Conservation (phyloP, 2,797 vertebrate genomes). For the Hirundo rustica region DNA sequence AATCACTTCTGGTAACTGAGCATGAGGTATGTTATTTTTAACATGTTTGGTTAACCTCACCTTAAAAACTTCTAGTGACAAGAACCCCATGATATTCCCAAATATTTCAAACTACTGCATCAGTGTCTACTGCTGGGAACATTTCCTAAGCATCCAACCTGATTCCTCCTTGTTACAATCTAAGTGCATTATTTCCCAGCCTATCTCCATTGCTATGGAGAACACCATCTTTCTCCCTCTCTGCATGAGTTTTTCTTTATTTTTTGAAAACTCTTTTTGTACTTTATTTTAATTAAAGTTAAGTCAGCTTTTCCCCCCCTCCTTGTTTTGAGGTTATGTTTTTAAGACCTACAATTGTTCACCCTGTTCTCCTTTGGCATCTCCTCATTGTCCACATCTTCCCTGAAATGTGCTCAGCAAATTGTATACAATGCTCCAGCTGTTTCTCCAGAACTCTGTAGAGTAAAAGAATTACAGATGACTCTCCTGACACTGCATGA, state of each 20-base stretch:
- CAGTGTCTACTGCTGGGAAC: not conserved
- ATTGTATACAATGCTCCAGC: not conserved
- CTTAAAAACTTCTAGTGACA: not conserved
- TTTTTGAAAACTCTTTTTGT: not conserved
- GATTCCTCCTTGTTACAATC: not conserved
- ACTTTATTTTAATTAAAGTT: not conserved
- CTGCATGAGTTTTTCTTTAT: not conserved
- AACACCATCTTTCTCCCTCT: not conserved
- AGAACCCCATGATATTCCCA: not conserved
- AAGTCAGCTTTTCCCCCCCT: not conserved
- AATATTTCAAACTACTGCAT: not conserved
- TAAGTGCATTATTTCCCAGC: not conserved
- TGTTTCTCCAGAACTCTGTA: not conserved
- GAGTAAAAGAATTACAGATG: not conserved
- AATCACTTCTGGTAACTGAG: not conserved
- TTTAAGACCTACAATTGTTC: slow-evolving; percentile 17
- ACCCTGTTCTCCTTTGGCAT: slow-evolving; percentile 19
- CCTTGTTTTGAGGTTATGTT: not conserved
- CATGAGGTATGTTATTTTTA: not conserved
- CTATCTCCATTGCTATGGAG: not conserved
- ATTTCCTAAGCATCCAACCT: not conserved
- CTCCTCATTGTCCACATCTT: slow-evolving; percentile 11
- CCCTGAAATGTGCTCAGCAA: not conserved
- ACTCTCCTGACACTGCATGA: not conserved
- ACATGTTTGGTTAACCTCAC: not conserved